Base-by-base conservation (phyloP, 2,888 invertebrate genomes). In the Eristalinus sepulchralis region DNA sequence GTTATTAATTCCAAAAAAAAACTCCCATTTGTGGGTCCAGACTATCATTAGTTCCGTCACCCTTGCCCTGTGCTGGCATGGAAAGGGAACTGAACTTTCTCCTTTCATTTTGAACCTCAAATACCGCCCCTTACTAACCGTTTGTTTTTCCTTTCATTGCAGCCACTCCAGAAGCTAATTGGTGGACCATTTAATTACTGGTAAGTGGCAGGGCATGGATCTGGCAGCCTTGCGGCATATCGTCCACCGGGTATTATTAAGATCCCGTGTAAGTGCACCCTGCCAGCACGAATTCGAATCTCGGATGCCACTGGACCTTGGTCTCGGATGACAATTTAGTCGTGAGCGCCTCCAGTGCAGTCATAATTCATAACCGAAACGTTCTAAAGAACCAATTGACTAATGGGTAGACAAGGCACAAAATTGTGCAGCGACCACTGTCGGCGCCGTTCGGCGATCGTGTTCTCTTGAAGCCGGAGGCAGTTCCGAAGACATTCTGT, bases 261-360 rank as follows among this genome's bases (percentile, higher is more conserved):
- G 55, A n/a, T n/a, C 59, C 75, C 64, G 62, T 59, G 66, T 80
- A 80, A 80, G 60, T 67, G 71, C 47, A 71, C 70, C 62, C 67
- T 84, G 79, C 71, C 84, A 80, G 71, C 55, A 70, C 27, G 33
- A 36, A 55, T 63, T 63, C n/a, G 60, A 31, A 60, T 67, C 27
- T 27, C 57, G 11, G 27, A 73, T 63, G 57, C 36, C 55, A 67
- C 31, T 13, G 57, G 68, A 55, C 76, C 72, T 62, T 1, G 17
- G 72, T 63, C 77, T 64, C 75, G 78, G 77, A 85, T 81, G 85
- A 85, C 85, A 85, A 78, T 72, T 64, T 81, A 81, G 81, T 81
- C 85, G 85, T 82, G 85, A 71, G 6, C 36, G 81, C 81, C 81
- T 33, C 63, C 34, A 85, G 81, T 73, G 24, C 31, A 24, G n/a